Evolutionary conservation across 2,113 vertebrate species (phyloP).

Genomic region (Perca fluviatilis): DNA sequence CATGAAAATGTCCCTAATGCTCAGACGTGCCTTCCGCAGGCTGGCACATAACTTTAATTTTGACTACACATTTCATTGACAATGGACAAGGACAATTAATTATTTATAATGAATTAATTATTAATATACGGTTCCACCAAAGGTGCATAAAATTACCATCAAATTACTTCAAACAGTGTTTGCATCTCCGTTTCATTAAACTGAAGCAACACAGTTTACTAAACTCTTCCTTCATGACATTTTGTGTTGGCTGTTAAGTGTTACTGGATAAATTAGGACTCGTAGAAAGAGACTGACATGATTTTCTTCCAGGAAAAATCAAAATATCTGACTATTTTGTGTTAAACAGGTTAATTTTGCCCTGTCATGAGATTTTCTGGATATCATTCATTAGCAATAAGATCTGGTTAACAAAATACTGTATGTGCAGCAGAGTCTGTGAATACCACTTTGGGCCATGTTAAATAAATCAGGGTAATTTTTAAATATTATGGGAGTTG

Average conservation of each 20-base stretch:
- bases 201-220: slow-evolving; percentile 83
- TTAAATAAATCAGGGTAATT: background rate
- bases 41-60: background rate
- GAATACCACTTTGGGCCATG: background rate
- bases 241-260: too few relatives aligned
- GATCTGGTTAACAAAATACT: background rate
- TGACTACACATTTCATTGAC: slow-evolving; percentile 70
- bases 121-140: background rate
- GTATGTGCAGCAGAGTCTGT: background rate
- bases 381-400: background rate
- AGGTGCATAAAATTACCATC: background rate
- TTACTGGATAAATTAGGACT: background rate
- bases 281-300: background rate
- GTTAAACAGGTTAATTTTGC: background rate
- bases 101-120: too few relatives aligned
- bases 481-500: background rate
- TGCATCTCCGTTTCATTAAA: background rate
- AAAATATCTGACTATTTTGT: background rate
- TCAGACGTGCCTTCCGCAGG: background rate
- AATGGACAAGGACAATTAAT: too few relatives aligned
- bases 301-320: background rate
- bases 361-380: background rate
- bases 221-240: too few relatives aligned
- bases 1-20: background rate
- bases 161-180: background rate